Evolutionary conservation across 2,797 vertebrate species (phyloP).

Genomic region (Psittacula echo): DNA sequence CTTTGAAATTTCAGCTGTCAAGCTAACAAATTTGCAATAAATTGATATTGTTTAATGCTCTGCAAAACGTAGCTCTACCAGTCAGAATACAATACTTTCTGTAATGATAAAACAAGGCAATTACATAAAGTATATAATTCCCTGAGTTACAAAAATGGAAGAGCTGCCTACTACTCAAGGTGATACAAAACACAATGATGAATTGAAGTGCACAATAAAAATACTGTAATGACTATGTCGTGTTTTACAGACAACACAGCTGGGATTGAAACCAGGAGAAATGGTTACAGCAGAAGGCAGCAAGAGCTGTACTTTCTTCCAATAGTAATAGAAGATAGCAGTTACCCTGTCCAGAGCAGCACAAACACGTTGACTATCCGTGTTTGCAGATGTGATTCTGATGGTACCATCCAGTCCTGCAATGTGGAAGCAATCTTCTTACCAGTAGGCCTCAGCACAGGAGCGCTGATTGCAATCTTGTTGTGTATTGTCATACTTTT

Average conservation of each 20-base stretch:
- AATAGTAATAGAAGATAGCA: constrained; percentile 92
- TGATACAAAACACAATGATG: neutral
- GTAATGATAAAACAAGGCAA: constrained; percentile 7
- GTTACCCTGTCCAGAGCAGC: constrained; percentile 93
- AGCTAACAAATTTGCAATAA: neutral
- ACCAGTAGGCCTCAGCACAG: constrained; percentile 96
- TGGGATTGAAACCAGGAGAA: constrained; percentile 89
- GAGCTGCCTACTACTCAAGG: neutral
- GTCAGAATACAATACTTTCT: neutral
- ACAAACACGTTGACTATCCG: constrained; percentile 94
- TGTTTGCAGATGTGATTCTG: constrained; percentile 92
- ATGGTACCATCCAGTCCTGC: constrained; percentile 92
- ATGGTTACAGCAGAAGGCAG: constrained; percentile 88
- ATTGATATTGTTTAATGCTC: neutral
- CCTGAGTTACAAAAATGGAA: neutral
- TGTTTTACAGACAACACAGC: constrained; percentile 93
- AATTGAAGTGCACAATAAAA: constrained; percentile 18
- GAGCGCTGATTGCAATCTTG: constrained; percentile 94
- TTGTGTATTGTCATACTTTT: constrained; percentile 94
- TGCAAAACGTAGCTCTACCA: neutral
- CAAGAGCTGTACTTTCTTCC: constrained; percentile 92
- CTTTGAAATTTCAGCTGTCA: constrained; percentile 18
- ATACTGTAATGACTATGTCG: constrained; percentile 9
- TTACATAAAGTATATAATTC: neutral
- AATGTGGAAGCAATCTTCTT: constrained; percentile 95